phyloP scores from a whole-genome alignment of 2,888 invertebrate genomes.

The Eulithis prunata region DNA sequence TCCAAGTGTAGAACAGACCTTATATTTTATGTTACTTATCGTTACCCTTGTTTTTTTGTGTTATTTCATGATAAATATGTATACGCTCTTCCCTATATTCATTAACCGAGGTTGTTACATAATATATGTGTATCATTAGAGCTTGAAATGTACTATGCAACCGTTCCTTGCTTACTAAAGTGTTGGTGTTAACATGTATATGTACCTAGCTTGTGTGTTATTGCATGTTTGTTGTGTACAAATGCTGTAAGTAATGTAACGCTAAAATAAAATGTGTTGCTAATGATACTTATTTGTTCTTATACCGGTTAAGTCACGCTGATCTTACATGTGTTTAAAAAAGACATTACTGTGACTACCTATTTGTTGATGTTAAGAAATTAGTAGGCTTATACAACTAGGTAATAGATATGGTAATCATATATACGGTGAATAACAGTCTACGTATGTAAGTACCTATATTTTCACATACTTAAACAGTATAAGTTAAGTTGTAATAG shows the following conservation, averaged over 20 bases:
- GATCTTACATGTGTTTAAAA: too few relatives aligned
- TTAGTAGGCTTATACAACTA: too few relatives aligned
- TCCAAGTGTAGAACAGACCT: slow-evolving; percentile 78
- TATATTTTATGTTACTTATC: slow-evolving; percentile 39
- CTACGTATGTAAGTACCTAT: too few relatives aligned
- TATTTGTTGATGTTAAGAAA: too few relatives aligned
- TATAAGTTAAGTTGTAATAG: too few relatives aligned
- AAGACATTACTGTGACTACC: too few relatives aligned
- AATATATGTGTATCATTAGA: not conserved
- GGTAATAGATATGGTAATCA: too few relatives aligned
- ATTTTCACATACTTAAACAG: too few relatives aligned
- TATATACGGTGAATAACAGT: too few relatives aligned
- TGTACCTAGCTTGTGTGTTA: slow-evolving; percentile 30
- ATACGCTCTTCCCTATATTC: slow-evolving; percentile 9
- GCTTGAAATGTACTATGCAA: slow-evolving; percentile 11
- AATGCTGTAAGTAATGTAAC: slow-evolving; percentile 38
- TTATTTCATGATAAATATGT: slow-evolving; percentile 23
- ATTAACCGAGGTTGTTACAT: slow-evolving; percentile 1
- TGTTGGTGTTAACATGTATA: slow-evolving; percentile 17
- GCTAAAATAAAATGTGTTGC: slow-evolving; percentile 17
- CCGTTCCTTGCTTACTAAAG: slow-evolving; percentile 9
- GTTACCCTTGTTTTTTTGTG: slow-evolving; percentile 28
- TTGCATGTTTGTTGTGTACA: slow-evolving; percentile 41
- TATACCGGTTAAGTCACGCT: not conserved
- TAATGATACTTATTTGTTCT: not conserved